Conservation (phyloP, 2,888 invertebrate species). For the Taphrorychus bicolor region DNA sequence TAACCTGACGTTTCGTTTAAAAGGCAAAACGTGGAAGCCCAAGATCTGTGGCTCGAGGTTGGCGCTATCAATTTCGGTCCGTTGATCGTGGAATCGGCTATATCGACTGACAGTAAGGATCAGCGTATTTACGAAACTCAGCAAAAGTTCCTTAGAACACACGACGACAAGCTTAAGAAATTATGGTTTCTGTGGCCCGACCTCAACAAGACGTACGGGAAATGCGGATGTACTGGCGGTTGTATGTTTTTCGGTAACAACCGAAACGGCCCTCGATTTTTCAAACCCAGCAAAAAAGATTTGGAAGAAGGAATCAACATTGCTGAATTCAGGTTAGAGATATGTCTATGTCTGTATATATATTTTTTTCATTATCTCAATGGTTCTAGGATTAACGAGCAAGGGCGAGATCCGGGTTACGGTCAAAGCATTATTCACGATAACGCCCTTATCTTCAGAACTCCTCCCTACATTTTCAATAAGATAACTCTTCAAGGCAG, state of each 20-base stretch:
- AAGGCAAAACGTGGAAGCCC: constrained; percentile 56
- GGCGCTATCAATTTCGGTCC: constrained; percentile 92
- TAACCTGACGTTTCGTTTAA: constrained; percentile 15
- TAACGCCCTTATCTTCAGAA: constrained; percentile 87
- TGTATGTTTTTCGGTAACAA: constrained; percentile 95
- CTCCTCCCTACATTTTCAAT: constrained; percentile 84
- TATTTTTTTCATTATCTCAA: constrained; percentile 23
- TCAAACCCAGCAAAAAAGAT: constrained; percentile 84
- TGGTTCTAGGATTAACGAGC: constrained; percentile 70
- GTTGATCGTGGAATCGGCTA: constrained; percentile 86
- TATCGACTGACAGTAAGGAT: constrained; percentile 73
- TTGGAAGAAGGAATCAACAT: constrained; percentile 83
- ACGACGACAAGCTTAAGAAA: constrained; percentile 84
- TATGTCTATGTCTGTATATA: background rate
- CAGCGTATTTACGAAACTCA: constrained; percentile 80
- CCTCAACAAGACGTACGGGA: constrained; percentile 65
- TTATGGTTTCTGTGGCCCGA: constrained; percentile 96
- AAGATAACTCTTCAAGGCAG: constrained; percentile 77
- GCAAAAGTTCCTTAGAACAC: constrained; percentile 80
- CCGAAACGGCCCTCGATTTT: constrained; percentile 86
- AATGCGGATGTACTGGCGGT: constrained; percentile 96
- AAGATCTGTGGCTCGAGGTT: constrained; percentile 90
- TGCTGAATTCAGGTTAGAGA: constrained; percentile 71
- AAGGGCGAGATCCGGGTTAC: constrained; percentile 86
- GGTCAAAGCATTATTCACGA: constrained; percentile 93